These are phyloP conservation scores for Malachius bipustulatus DNA, from an alignment of 2,888 invertebrate genomes.

Conservation along the genomic window DNA sequence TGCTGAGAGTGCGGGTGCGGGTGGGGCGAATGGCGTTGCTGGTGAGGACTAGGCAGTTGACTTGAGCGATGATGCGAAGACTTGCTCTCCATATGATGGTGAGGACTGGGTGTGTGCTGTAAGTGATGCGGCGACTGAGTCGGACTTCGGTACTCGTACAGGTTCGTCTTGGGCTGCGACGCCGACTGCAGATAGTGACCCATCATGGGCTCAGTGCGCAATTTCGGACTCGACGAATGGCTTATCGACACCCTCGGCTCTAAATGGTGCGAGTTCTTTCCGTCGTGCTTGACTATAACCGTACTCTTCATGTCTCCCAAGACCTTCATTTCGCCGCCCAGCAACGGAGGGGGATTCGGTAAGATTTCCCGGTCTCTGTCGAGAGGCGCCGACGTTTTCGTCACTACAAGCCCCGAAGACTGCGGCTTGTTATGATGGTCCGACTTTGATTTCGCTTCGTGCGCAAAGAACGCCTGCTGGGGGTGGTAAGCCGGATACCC, in stretches of 20 bases:
- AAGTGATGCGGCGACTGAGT: slow-evolving; percentile 38
- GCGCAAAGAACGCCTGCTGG: slow-evolving; percentile 33
- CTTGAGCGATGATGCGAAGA: slow-evolving; percentile 26
- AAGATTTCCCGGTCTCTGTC: slow-evolving; percentile 25
- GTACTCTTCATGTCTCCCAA: slow-evolving; percentile 56
- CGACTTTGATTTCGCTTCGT: slow-evolving; percentile 51
- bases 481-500: slow-evolving; percentile 50
- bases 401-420: slow-evolving; percentile 30
- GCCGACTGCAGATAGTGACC: slow-evolving; percentile 45
- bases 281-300: slow-evolving; percentile 70
- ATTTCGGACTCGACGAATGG: slow-evolving; percentile 47
- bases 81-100: slow-evolving; percentile 31
- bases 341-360: slow-evolving; percentile 42
- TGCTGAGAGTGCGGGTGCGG: slow-evolving; percentile 26
- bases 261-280: slow-evolving; percentile 47
- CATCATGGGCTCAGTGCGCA: slow-evolving; percentile 41
- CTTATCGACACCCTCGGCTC: slow-evolving; percentile 41
- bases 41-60: slow-evolving; percentile 39
- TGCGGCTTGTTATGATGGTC: slow-evolving; percentile 37
- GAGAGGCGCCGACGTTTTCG: slow-evolving; percentile 29
- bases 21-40: slow-evolving; percentile 17
- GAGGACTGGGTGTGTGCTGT: slow-evolving; percentile 30
- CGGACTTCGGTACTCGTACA: slow-evolving; percentile 37
- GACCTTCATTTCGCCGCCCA: slow-evolving; percentile 52
- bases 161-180: slow-evolving; percentile 35